Conservation (phyloP, 2,888 invertebrate species). For the Smittia aterrima region DNA sequence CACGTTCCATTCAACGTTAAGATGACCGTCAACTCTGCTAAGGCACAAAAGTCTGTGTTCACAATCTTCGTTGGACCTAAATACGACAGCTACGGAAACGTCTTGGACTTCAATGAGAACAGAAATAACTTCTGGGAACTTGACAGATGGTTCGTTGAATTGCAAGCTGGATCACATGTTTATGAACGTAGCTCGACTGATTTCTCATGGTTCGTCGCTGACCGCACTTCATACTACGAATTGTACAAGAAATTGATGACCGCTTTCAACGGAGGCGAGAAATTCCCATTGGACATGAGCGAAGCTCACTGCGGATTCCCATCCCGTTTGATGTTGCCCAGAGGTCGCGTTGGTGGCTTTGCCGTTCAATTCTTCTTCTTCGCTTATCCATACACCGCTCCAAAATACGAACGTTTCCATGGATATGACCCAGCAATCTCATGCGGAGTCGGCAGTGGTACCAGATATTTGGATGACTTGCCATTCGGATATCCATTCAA, state of each 20-base stretch:
- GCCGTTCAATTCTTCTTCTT: slow-evolving; percentile 41
- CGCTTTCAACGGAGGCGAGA: slow-evolving; percentile 54
- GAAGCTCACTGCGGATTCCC: slow-evolving; percentile 64
- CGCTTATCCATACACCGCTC: slow-evolving; percentile 22
- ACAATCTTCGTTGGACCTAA: slow-evolving; percentile 72
- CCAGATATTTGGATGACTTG: slow-evolving; percentile 47
- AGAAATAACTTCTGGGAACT: slow-evolving; percentile 66
- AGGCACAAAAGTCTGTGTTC: slow-evolving; percentile 61
- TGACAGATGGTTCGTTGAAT: slow-evolving; percentile 63
- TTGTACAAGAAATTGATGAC: slow-evolving; percentile 60
- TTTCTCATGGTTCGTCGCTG: slow-evolving; percentile 64
- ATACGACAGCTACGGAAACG: slow-evolving; percentile 59
- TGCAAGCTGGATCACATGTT: slow-evolving; percentile 58
- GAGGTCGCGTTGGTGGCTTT: slow-evolving; percentile 57
- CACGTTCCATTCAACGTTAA: slow-evolving; percentile 64
- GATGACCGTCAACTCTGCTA: slow-evolving; percentile 60
- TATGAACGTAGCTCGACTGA: slow-evolving; percentile 63
- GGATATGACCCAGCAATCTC: slow-evolving; percentile 57
- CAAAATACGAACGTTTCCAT: slow-evolving; percentile 53
- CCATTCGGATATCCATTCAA: slow-evolving; percentile 40
- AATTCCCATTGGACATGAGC: slow-evolving; percentile 55
- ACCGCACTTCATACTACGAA: slow-evolving; percentile 60
- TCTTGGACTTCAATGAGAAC: slow-evolving; percentile 59
- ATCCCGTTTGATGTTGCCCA: slow-evolving; percentile 64
- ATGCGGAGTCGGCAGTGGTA: slow-evolving; percentile 56